phyloP scores from a whole-genome alignment of 2,888 invertebrate species.

The Unio pictorum region DNA sequence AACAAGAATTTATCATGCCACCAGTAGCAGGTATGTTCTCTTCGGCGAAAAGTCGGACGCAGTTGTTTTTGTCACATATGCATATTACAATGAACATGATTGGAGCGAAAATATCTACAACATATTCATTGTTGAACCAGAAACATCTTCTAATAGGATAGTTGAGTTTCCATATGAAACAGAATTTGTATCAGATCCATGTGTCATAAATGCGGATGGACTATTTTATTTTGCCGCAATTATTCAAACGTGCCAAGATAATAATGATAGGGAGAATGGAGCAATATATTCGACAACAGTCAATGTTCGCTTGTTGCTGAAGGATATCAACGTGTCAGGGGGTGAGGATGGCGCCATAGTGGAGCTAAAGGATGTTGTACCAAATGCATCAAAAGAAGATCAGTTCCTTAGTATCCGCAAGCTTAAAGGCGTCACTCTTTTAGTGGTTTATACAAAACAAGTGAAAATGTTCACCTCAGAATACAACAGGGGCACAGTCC shows the following conservation, averaged over 20 bases:
- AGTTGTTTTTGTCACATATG: constrained; percentile 47
- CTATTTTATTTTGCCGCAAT: constrained; percentile 37
- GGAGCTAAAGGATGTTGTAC: constrained; percentile 38
- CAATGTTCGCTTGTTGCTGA: constrained; percentile 36
- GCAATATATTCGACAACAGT: constrained; percentile 28
- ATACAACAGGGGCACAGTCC: constrained; percentile 38
- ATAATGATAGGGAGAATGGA: constrained; percentile 19
- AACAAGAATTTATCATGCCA: constrained; percentile 35
- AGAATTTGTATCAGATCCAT: constrained; percentile 49
- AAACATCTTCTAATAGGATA: constrained; percentile 27
- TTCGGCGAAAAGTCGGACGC: constrained; percentile 43
- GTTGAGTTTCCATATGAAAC: constrained; percentile 43
- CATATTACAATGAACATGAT: constrained; percentile 43
- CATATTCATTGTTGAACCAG: constrained; percentile 39
- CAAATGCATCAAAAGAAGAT: constrained; percentile 35
- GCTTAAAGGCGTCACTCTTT: constrained; percentile 31
- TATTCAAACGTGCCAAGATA: constrained; percentile 38
- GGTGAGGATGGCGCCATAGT: constrained; percentile 23
- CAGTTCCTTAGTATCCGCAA: constrained; percentile 43
- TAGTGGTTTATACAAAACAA: constrained; percentile 51
- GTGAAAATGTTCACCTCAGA: constrained; percentile 39
- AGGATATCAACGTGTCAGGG: constrained; percentile 17
- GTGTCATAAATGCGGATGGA: constrained; percentile 25
- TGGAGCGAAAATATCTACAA: constrained; percentile 53
- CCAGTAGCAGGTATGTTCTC: constrained; percentile 41